These are phyloP conservation scores for Ommatoiulus sabulosus DNA, from an alignment of 2,888 invertebrate genomes.

Conservation along the genomic window DNA sequence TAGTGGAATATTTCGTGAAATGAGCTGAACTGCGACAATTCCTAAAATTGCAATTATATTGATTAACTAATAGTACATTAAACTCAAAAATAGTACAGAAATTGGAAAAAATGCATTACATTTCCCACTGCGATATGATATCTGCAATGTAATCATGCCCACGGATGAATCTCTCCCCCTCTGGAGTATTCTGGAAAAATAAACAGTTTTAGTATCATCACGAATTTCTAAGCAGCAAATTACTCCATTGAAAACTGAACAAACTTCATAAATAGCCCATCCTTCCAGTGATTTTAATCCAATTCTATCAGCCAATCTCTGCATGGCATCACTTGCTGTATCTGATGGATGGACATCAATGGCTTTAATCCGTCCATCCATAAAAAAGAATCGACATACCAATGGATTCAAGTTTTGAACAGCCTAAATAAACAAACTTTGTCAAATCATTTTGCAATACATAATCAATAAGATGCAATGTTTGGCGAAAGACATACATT, in stretches of 20 bases:
- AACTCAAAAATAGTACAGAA: neutral
- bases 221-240: neutral
- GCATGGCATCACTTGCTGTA: conserved; percentile 90
- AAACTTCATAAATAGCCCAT: conserved; percentile 86
- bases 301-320: conserved; percentile 85
- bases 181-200: conserved; percentile 79
- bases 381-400: conserved; percentile 91
- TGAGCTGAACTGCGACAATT: conserved; percentile 62
- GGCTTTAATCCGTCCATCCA: conserved; percentile 94
- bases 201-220: neutral
- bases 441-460: neutral
- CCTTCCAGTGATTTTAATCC: conserved; percentile 87
- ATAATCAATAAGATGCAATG: neutral
- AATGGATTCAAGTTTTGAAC: conserved; percentile 92
- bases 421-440: conserved; percentile 72
- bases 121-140: conserved; percentile 94
- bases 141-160: conserved; percentile 93
- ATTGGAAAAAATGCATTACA: conserved; percentile 67
- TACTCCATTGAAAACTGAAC: conserved; percentile 26
- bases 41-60: conserved; percentile 58
- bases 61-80: neutral
- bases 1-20: conserved; percentile 63
- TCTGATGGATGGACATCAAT: conserved; percentile 96
- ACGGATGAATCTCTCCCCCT: conserved; percentile 89
- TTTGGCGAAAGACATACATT: conserved; percentile 74